phyloP scores from a whole-genome alignment of 2,797 vertebrate genomes.

The Pseudopleuronectes americanus region DNA sequence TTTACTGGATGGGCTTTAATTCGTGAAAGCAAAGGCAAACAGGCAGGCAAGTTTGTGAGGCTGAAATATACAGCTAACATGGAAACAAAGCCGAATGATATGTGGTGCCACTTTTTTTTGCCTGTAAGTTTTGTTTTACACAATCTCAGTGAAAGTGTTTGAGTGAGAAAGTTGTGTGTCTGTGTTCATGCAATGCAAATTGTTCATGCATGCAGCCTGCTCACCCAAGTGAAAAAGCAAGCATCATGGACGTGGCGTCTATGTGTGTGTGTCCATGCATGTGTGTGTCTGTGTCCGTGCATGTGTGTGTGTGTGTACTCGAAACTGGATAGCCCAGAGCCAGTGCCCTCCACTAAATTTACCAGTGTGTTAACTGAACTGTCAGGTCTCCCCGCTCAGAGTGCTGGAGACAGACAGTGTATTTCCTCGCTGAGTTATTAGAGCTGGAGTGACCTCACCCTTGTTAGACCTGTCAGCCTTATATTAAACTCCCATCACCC shows the following conservation, averaged over 20 bases:
- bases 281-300: constrained; percentile 42
- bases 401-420: constrained; percentile 77
- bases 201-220: constrained; percentile 38
- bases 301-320: constrained; percentile 42
- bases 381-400: constrained; percentile 71
- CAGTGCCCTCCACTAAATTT: constrained; percentile 83
- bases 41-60: constrained; percentile 5
- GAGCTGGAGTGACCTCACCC: constrained; percentile 79
- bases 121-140: constrained; percentile 47
- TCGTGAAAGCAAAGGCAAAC: constrained; percentile 20
- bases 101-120: constrained; percentile 29
- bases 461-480: constrained; percentile 81
- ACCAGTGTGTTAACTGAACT: constrained; percentile 80
- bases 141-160: neutral
- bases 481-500: constrained; percentile 77
- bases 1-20: constrained; percentile 25
- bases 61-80: constrained; percentile 47
- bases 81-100: constrained; percentile 41
- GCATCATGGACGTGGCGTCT: constrained; percentile 48
- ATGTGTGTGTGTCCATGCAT: constrained; percentile 47
- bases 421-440: constrained; percentile 82
- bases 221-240: constrained; percentile 54
- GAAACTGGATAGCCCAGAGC: constrained; percentile 77
- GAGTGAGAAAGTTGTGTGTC: constrained; percentile 12
- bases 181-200: constrained; percentile 44